phyloP scores from a whole-genome alignment of 1,140 invertebrate genomes.

The Drosophila saltans region DNA sequence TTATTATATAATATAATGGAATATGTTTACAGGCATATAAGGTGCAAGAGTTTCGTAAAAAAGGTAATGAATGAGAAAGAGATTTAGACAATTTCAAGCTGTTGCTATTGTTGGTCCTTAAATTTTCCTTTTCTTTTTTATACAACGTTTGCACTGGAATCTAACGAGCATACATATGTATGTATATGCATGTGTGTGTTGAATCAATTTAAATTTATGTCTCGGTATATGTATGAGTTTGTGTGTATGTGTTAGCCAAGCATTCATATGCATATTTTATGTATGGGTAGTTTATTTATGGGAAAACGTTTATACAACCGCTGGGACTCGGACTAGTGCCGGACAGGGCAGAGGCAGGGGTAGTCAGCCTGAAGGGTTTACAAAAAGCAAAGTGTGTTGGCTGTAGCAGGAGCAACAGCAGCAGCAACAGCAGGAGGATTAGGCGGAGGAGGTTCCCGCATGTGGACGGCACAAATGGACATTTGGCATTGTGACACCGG shows the following conservation, averaged over 20 bases:
- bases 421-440: background rate
- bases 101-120: background rate
- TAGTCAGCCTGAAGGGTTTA: background rate
- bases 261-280: slow-evolving; percentile 23
- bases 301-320: slow-evolving; percentile 20
- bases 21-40: no score
- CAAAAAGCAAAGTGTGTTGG: slow-evolving; percentile 1
- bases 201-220: slow-evolving; percentile 17
- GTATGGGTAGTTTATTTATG: slow-evolving; percentile 15
- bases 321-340: background rate
- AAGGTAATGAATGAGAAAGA: background rate
- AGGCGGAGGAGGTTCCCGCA: background rate
- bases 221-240: background rate
- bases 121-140: background rate
- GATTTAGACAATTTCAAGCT: background rate
- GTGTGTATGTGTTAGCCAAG: slow-evolving; percentile 11
- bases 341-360: background rate
- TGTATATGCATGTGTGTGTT: slow-evolving; percentile 8
- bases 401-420: background rate
- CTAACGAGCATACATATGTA: background rate
- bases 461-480: slow-evolving; percentile 5
- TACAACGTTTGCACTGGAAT: background rate
- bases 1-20: no score
- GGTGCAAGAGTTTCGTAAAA: no score
- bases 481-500: slow-evolving; percentile 10